A percentile compares a stretch with the other conserved stretches of the same genome.
Evolutionary conservation across 2,113 vertebrate genomes (phyloP).

Genomic region (Tretioscincus oriximinensis): DNA sequence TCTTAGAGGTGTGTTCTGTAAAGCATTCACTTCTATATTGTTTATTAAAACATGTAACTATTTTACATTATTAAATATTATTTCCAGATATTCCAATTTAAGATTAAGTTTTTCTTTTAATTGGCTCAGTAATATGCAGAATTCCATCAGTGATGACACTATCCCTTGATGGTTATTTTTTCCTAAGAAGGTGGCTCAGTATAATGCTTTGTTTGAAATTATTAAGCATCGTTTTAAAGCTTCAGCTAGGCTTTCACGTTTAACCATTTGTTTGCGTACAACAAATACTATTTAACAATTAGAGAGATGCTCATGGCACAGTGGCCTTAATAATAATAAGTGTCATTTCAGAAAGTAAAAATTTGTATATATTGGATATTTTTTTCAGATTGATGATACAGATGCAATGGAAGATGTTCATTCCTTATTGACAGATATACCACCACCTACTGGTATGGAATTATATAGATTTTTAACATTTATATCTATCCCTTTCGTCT

Average conservation of each 20-base stretch:
- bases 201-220: neutral
- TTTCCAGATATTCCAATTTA: neutral
- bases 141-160: neutral
- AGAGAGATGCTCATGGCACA: neutral
- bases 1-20: conserved; percentile 85
- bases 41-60: neutral
- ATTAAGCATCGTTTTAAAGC: neutral
- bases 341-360: neutral
- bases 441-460: conserved; percentile 84
- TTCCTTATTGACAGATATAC: conserved; percentile 87
- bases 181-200: neutral
- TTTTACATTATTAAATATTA: too few relatives aligned
- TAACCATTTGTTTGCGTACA: neutral
- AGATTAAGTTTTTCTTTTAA: neutral
- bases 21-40: neutral
- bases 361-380: neutral
- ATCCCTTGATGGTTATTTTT: neutral
- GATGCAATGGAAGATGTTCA: conserved; percentile 97
- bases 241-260: too few relatives aligned
- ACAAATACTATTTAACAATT: neutral
- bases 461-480: neutral
- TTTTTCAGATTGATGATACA: conserved; percentile 91
- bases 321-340: neutral
- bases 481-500: too few relatives aligned
- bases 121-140: too few relatives aligned